These are phyloP conservation scores for Prosopocoilus inquinatus DNA, from an alignment of 2,888 invertebrate genomes.

Conservation along the genomic window DNA sequence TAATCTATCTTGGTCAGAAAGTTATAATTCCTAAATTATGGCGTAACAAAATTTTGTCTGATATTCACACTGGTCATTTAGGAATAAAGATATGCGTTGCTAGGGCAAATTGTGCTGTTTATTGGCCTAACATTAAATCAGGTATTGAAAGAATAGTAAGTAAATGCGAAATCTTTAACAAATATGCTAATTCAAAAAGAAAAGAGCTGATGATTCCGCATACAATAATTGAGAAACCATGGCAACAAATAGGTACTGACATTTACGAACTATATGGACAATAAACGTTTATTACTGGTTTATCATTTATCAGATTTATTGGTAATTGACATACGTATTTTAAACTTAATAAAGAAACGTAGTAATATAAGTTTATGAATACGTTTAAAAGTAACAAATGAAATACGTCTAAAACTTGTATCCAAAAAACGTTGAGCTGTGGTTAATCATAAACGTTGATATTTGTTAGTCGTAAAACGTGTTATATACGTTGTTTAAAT, in stretches of 20 bases:
- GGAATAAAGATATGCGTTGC: constrained; percentile 20
- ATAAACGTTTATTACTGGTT: no score
- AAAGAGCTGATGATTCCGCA: constrained; percentile 6
- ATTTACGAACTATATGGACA: constrained; percentile 5
- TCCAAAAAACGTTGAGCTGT: no score
- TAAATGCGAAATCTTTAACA: constrained; percentile 4
- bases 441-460: no score
- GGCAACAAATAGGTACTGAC: constrained; percentile 10
- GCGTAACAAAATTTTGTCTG: constrained; percentile 19
- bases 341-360: no score
- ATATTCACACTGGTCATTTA: constrained; percentile 24
- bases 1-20: constrained; percentile 21
- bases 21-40: constrained; percentile 21
- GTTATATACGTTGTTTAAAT: no score
- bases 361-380: no score
- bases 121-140: constrained; percentile 22
- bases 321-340: no score
- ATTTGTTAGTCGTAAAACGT: no score
- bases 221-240: constrained; percentile 2
- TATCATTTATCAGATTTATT: no score
- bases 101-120: constrained; percentile 19
- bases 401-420: no score
- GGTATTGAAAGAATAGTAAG: constrained; percentile 15
- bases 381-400: no score
- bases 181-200: neutral